Percentiles rank a stretch among this genome's conserved stretches.
Evolutionary conservation across 2,113 vertebrate genomes (phyloP).

Genomic region (Mustela nigripes): DNA sequence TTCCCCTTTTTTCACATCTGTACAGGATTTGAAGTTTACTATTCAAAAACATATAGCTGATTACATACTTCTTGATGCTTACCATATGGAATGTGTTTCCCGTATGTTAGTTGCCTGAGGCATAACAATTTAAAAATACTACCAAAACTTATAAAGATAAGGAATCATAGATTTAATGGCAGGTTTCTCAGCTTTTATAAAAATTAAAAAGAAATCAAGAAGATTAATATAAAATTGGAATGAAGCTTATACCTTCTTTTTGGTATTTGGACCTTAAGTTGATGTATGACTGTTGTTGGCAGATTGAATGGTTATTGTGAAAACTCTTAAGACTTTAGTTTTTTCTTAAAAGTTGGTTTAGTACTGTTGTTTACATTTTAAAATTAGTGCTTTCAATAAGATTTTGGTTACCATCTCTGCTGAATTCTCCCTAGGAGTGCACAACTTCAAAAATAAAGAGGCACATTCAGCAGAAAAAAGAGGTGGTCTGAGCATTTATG

Average conservation of each 20-base stretch:
- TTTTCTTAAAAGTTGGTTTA: constrained; percentile 64
- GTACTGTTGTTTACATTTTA: constrained; percentile 68
- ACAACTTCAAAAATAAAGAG: constrained; percentile 79
- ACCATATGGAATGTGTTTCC: background rate
- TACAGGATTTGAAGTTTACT: constrained; percentile 46
- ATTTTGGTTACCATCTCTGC: constrained; percentile 77
- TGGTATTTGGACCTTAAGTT: constrained; percentile 30
- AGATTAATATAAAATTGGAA: constrained; percentile 1
- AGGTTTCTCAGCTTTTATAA: background rate
- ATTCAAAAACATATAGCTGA: background rate
- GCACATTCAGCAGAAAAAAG: constrained; percentile 85
- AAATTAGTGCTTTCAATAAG: constrained; percentile 62
- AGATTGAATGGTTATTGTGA: constrained; percentile 11
- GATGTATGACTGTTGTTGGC: background rate
- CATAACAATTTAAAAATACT: constrained; percentile 25
- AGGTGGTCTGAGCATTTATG: constrained; percentile 88
- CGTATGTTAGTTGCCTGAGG: constrained; percentile 36
- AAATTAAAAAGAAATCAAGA: constrained; percentile 46
- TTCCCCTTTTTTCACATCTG: background rate
- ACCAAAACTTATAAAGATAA: background rate
- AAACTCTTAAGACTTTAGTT: constrained; percentile 42
- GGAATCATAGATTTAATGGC: constrained; percentile 4
- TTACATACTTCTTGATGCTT: background rate
- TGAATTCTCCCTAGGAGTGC: constrained; percentile 75
- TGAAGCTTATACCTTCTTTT: constrained; percentile 17